Percentiles rank a stretch among this genome's conserved stretches.
phyloP scores from a whole-genome alignment of 2,888 invertebrate genomes.

The Ophonus ardosiacus region DNA sequence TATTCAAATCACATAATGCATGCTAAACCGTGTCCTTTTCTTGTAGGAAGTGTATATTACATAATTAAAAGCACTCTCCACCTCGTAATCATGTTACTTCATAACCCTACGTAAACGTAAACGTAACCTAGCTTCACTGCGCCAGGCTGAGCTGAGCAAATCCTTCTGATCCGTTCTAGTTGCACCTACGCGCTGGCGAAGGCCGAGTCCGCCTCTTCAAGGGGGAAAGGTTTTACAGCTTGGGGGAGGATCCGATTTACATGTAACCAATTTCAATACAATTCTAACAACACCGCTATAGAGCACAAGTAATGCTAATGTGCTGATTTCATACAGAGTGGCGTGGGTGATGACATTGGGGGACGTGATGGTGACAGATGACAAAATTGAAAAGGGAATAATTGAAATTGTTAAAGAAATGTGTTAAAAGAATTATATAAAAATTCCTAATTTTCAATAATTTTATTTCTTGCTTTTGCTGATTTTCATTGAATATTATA shows the following conservation, averaged over 20 bases:
- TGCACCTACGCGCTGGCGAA: conserved; percentile 22
- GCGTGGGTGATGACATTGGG: conserved; percentile 5
- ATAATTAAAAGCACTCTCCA: background rate
- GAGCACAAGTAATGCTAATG: conserved; percentile 5
- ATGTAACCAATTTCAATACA: conserved; percentile 60
- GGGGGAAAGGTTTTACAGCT: conserved; percentile 27
- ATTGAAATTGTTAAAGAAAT: no score
- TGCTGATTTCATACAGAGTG: background rate
- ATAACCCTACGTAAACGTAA: background rate
- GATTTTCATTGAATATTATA: no score
- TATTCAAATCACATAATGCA: background rate
- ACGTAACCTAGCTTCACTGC: no score
- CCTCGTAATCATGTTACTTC: background rate
- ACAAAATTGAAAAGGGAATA: background rate
- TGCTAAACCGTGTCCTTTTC: background rate
- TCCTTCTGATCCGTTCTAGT: conserved; percentile 25
- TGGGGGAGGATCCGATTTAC: conserved; percentile 50
- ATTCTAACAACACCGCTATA: conserved; percentile 22
- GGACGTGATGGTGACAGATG: background rate
- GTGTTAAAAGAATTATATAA: no score
- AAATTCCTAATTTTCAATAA: no score
- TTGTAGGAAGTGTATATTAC: background rate
- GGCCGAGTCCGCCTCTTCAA: conserved; percentile 16
- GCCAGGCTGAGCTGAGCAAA: background rate
- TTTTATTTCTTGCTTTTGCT: no score